Evolutionary conservation across 2,113 vertebrate species (phyloP), one percentile per base, ranked within the genome.

Genomic region (Girardinichthys multiradiatus): DNA sequence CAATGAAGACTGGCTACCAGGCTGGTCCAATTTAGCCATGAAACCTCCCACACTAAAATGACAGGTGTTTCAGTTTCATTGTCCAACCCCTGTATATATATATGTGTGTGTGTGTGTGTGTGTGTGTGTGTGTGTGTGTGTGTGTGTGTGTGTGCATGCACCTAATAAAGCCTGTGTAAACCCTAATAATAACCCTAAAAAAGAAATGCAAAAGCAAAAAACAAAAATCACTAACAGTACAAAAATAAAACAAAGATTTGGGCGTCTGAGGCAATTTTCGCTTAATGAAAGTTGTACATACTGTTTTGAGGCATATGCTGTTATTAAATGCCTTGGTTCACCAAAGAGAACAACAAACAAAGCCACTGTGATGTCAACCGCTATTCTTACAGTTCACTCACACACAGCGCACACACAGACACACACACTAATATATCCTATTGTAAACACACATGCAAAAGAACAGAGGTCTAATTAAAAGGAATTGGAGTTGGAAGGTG

Each of bases 391-490:
- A 65, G 65, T 24, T 66, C 62, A 80, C 35, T 29, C 66, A 72
- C 26, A 70, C 68, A 39, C 26, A 14, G 70, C 72, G 27, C 58
- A 51, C 67, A 68, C 21, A 37, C 42, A 64, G 51, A 59, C 69
- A 70, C 24, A 70, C 68, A 78, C 73, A 51, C 70, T 29, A 57
- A 17, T 64, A 37, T 71, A 64, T 63, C 67, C 67, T 31, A 67
- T 37, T 4, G 59, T 71, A 85, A 77, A 73, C 31, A 71, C 81
- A 76, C 42, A 57, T 80, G 68, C 68, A 67, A 66, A 79, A 42
- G 80, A 61, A 86, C 86, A 86, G 79, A 82, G 72, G 88, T 85
- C 91, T 91, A 93, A 93, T 93, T 92, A 93, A 90, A 90, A 85
- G 81, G 81, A 75, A 70, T 72, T 82, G 86, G 71, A 76, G 87